phyloP scores from a whole-genome alignment of 1,140 invertebrate species.

The Aphaenogaster ashmeadi region DNA sequence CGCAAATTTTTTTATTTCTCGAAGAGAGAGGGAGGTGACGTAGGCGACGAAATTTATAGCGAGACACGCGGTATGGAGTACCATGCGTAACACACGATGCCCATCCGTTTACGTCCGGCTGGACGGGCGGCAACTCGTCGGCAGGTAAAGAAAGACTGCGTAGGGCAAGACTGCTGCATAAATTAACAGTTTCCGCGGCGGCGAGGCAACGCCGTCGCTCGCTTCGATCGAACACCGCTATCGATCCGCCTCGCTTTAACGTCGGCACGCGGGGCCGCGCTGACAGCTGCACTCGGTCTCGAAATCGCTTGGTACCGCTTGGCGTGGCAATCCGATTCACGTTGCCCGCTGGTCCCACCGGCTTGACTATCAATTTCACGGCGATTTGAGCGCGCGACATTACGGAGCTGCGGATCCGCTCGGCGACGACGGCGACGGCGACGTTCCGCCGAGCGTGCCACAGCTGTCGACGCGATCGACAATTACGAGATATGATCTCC shows the following conservation, averaged over 20 bases:
- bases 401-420: background rate
- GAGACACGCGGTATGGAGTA: background rate
- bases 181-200: constrained; percentile 43
- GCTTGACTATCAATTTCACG: constrained; percentile 55
- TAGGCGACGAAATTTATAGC: background rate
- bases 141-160: background rate
- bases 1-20: background rate
- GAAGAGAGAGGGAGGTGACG: background rate
- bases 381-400: constrained; percentile 36
- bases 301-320: constrained; percentile 55
- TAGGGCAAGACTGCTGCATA: constrained; percentile 38
- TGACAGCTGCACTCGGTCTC: constrained; percentile 21
- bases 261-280: background rate
- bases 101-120: background rate
- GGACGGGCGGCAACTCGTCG: background rate
- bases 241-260: constrained; percentile 35
- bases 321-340: constrained; percentile 47
- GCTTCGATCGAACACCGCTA: constrained; percentile 51
- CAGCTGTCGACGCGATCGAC: constrained; percentile 37
- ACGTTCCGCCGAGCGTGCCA: constrained; percentile 1
- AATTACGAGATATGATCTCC: constrained; percentile 38
- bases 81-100: background rate
- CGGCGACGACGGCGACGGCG: background rate
- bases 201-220: background rate
- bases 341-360: background rate